Evolutionary conservation across 2,797 vertebrate species (phyloP), one percentile per base, ranked within the genome.

Genomic region (Semotilus atromaculatus): DNA sequence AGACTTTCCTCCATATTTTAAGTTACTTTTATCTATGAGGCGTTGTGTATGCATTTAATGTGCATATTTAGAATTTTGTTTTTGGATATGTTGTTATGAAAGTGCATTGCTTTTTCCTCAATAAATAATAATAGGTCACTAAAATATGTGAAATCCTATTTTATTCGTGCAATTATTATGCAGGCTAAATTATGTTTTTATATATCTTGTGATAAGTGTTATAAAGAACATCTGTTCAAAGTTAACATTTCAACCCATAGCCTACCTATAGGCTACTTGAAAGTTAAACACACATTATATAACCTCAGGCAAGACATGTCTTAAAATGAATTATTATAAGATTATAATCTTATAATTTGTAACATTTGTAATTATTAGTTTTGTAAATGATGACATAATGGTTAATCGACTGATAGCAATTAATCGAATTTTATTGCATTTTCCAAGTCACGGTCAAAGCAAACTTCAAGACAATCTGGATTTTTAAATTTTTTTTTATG

Each of bases 391-490:
- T 38, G 31, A 23, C n/a, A 43, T 31, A 19, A 45, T 73, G 19
- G 10, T 71, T 31, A 16, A 60, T 81, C 16, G 38, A 31, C 67
- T 5, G 19, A 60, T 60, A 53, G 18, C 36, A 38, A 23, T 40
- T n/a, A 0, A 36, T 36, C 29, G 29, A 74, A 82, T 8, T 23
- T 21, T 38, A 26, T 19, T 62, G 14, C 0, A 13, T 78, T 31
- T 26, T 73, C 21, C 40, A 38, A 74, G 58, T 82, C 81, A 74
- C 31, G 71, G 58, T 82, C 40, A 82, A 82, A 51, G 55, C 29
- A 76, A 76, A 76, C 48, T 29, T 67, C 60, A 67, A 23, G 7
- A 83, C 10, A 5, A 31, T 26, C 18, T 66, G 29, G 11, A 10
- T 23, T 45, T 38, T n/a, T 13, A 34, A 60, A 45, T n/a, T n/a